Evolutionary conservation across 2,888 invertebrate genomes (phyloP).

Genomic region (Dromius quadrimaculatus): DNA sequence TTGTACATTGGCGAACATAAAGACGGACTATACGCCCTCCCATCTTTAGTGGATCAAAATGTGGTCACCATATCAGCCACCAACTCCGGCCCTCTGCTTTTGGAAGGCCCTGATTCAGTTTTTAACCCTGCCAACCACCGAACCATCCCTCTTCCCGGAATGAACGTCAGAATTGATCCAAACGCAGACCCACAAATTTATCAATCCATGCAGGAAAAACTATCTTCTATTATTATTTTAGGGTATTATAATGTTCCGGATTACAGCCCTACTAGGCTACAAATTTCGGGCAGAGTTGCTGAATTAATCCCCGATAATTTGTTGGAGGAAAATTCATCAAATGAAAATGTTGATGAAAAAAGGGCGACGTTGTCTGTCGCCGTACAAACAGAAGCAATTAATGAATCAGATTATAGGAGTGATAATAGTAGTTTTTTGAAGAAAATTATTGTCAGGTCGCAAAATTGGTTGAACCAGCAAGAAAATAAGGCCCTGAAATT

Average conservation of each 20-base stretch:
- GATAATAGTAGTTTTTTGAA: slow-evolving; percentile 12
- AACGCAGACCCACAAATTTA: slow-evolving; percentile 59
- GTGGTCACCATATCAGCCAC: slow-evolving; percentile 84
- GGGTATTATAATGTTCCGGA: slow-evolving; percentile 79
- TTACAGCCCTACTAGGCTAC: slow-evolving; percentile 64
- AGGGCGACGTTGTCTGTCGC: slow-evolving; percentile 61
- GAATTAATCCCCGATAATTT: slow-evolving; percentile 57
- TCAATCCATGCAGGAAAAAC: slow-evolving; percentile 62
- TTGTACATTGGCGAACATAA: slow-evolving; percentile 92
- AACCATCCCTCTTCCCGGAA: slow-evolving; percentile 56
- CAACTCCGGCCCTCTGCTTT: slow-evolving; percentile 76
- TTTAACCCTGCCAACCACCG: slow-evolving; percentile 59
- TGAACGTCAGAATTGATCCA: slow-evolving; percentile 36
- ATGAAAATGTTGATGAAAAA: background rate
- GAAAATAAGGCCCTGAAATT: slow-evolving; percentile 82
- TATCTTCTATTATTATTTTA: slow-evolving; percentile 51
- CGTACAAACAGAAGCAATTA: slow-evolving; percentile 69
- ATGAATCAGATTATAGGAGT: slow-evolving; percentile 48
- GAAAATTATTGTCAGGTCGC: background rate
- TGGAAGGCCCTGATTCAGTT: slow-evolving; percentile 76
- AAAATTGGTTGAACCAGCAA: slow-evolving; percentile 77
- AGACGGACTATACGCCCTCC: slow-evolving; percentile 91
- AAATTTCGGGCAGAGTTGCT: slow-evolving; percentile 61
- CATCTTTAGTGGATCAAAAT: slow-evolving; percentile 91
- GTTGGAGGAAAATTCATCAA: slow-evolving; percentile 59